Evolutionary conservation across 2,888 invertebrate genomes (phyloP), one percentile per base, ranked within the genome.

Genomic region (Lymantria monacha): DNA sequence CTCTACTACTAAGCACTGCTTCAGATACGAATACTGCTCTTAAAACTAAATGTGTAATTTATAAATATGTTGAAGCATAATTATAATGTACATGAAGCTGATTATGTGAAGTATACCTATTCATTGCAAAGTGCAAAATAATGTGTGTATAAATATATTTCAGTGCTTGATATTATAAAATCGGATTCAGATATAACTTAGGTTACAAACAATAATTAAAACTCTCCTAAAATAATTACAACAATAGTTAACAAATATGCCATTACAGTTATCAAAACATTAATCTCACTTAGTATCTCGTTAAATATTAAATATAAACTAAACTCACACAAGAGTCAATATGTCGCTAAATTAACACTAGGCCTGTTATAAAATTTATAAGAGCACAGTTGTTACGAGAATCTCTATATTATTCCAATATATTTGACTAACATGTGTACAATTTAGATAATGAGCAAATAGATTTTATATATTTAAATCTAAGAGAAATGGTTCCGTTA

Each of bases 191-290:
- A 75, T 72, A 77, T 76, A 81, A 75, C 74, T 75, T 81, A 85
- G 72, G 76, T 72, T 76, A 76, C 73, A 88, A 89, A 87, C 83
- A 87, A 86, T 82, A 83, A 83, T 85, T 86, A 84, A 81, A 90
- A 89, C 89, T 90, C 84, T 90, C 87, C 89, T 88, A 88, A 85
- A 85, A 86, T 85, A 85, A 85, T 85, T 85, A 86, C 81, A 88
- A 89, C 87, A 86, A 88, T 81, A 72, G 75, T 10, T 86, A 90
- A 89, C 88, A 87, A 86, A 81, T 87, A 86, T 77, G 78, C 70
- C 76, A 68, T 33, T 33, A 33, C 10, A 10, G 78, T 74, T 76
- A 84, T 78, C 79, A 83, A 85, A 85, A 86, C 81, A 85, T 86
- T 85, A 89, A 87, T 89, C 90, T 91, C 90, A 91, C 90, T 89